Base-by-base conservation (phyloP, 2,113 vertebrate genomes). In the Hemiprocne comata region DNA sequence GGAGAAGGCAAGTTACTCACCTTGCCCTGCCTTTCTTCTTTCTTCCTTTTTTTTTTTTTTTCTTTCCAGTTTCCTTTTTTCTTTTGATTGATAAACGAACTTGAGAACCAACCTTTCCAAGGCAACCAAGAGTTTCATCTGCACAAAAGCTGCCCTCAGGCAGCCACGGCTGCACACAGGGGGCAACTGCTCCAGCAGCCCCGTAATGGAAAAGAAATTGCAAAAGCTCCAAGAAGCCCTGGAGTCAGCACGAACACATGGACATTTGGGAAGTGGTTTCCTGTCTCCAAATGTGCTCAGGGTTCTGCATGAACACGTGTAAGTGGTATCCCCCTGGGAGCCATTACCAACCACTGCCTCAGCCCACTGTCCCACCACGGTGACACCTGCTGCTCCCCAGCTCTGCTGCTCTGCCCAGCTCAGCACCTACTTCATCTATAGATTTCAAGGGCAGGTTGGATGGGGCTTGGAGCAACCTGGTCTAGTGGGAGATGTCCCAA, bases 311-410 rank as follows among this genome's bases (percentile, higher is more conserved):
- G 13, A 44, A 10, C 5, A 2, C 1, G 2, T 3, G 46, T 8
- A 18, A 1, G 17, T 9, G n/a, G 11, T 15, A 28, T 2, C 7
- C 11, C 62, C 1, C 2, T 16, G n/a, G 29, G 69, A 61, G 29
- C 40, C 34, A 10, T 25, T 17, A 28, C 28, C 10, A 7, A 42
- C 2, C 44, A 2, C 0, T 20, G 44, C 25, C 1, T 1, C 2
- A 38, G 53, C 54, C 34, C 40, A 31, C 4, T 33, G 5, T 10
- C 73, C 13, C 4, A 8, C 42, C 40, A 40, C 13, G 40, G 40
- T 40, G 40, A 13, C 13, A 40, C 44, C 44, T 17, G 44, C 44
- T 46, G 44, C 12, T 18, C 46, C 46, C 46, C 46, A 46, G 17
- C 46, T 17, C 46, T 46, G 17, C 17, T 46, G 46, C 46, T 17